Evolutionary conservation across 2,888 invertebrate genomes (phyloP).

Genomic region (Eupithecia exiguata): DNA sequence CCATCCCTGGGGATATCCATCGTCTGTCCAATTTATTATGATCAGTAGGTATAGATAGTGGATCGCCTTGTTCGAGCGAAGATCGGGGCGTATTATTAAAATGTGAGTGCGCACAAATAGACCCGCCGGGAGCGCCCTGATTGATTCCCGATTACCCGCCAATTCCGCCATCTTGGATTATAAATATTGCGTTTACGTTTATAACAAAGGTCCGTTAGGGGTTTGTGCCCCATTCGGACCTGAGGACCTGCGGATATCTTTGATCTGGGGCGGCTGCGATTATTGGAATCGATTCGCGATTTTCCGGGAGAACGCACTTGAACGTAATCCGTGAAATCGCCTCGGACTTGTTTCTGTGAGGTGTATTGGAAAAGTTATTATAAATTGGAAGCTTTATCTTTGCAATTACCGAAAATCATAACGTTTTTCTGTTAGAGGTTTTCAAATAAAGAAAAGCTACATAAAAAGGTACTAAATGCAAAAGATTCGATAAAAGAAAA

Average conservation of each 20-base stretch:
- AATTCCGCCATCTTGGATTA: slow-evolving; percentile 40
- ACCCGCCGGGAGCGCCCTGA: slow-evolving; percentile 17
- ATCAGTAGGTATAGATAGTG: not conserved
- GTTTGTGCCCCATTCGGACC: slow-evolving; percentile 30
- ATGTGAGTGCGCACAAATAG: slow-evolving; percentile 27
- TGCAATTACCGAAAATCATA: not conserved
- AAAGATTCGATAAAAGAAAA: not conserved
- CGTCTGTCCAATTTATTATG: slow-evolving; percentile 16
- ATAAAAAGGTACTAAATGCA: not conserved
- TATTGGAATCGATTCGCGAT: slow-evolving; percentile 39
- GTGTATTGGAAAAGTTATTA: slow-evolving; percentile 21
- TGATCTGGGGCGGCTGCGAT: slow-evolving; percentile 36
- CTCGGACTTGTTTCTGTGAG: slow-evolving; percentile 27
- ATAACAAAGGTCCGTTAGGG: slow-evolving; percentile 29
- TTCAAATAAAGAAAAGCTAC: not conserved
- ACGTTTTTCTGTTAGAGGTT: not conserved
- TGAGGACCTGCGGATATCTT: slow-evolving; percentile 28
- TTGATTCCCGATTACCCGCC: slow-evolving; percentile 27
- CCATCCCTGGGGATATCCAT: slow-evolving; percentile 10
- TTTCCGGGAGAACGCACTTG: slow-evolving; percentile 25
- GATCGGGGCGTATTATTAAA: slow-evolving; percentile 31
- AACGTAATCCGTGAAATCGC: slow-evolving; percentile 20
- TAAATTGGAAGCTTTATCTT: not conserved
- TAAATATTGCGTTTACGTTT: slow-evolving; percentile 41
- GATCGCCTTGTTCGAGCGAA: slow-evolving; percentile 5